phyloP scores from a whole-genome alignment of 1,140 invertebrate genomes.

The Diploscapter pachys region DNA sequence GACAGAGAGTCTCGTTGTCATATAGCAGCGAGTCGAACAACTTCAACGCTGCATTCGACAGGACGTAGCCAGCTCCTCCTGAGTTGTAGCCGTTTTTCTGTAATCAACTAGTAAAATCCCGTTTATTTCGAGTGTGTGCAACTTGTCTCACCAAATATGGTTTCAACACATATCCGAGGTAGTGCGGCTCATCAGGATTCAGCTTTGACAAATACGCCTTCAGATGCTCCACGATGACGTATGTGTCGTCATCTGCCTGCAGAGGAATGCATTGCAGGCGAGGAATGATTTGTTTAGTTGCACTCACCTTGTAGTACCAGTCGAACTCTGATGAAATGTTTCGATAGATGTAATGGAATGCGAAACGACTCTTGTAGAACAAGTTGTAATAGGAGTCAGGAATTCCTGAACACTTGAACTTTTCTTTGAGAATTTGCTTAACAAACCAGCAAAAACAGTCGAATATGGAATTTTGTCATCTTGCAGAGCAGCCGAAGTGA shows the following conservation, averaged over 20 bases:
- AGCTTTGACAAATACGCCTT: conserved; percentile 32
- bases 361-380: conserved; percentile 88
- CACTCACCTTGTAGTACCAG: conserved; percentile 50
- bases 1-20: conserved; percentile 69
- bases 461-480: conserved; percentile 23
- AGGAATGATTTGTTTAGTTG: background rate
- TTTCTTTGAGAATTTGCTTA: no score
- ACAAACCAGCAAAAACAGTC: conserved; percentile 8
- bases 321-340: conserved; percentile 55
- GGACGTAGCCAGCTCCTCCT: conserved; percentile 68
- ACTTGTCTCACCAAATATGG: conserved; percentile 28
- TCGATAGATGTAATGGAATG: conserved; percentile 69
- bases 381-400: conserved; percentile 79
- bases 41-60: conserved; percentile 57
- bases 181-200: conserved; percentile 52
- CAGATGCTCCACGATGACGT: conserved; percentile 48
- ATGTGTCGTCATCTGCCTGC: conserved; percentile 56
- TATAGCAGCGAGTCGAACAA: conserved; percentile 59
- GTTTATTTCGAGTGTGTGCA: background rate
- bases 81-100: conserved; percentile 77
- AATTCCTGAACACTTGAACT: no score
- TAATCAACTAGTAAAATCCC: background rate
- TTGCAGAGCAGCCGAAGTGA: conserved; percentile 33
- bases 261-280: background rate
- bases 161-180: conserved; percentile 52